Percentiles rank a stretch among this genome's conserved stretches.
Conservation (phyloP, 2,888 invertebrate genomes). For the Asteroscopus sphinx region DNA sequence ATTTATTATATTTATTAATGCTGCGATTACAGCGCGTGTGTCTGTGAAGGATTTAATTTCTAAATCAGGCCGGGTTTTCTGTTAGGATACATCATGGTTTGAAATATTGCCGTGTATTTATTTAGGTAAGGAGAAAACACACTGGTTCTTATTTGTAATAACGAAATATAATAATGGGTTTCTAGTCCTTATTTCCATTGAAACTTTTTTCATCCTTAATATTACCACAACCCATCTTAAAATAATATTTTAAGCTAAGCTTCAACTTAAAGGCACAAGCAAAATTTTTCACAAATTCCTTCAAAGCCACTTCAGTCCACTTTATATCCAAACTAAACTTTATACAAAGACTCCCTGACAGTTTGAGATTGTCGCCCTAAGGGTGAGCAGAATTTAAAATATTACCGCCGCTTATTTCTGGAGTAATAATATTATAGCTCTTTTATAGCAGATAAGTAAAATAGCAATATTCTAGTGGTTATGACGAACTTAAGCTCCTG, state of each 20-base stretch:
- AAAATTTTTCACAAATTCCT: slow-evolving; percentile 10
- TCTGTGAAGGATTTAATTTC: too few species aligned
- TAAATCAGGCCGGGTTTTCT: too few species aligned
- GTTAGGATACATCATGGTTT: too few species aligned
- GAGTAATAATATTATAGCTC: slow-evolving; percentile 36
- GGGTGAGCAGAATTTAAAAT: slow-evolving; percentile 68
- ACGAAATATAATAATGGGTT: too few species aligned
- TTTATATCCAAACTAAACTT: slow-evolving; percentile 62
- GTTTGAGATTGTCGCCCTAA: slow-evolving; percentile 68
- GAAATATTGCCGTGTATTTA: too few species aligned
- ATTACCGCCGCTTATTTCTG: slow-evolving; percentile 49
- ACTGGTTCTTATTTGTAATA: too few species aligned
- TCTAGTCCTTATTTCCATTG: too few species aligned
- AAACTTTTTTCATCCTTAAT: too few species aligned
- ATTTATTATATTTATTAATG: too few species aligned
- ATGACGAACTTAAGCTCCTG: slow-evolving; percentile 10
- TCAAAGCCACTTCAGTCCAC: slow-evolving; percentile 56
- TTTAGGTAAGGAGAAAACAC: too few species aligned
- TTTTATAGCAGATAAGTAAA: slow-evolving; percentile 23
- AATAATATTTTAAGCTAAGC: neutral
- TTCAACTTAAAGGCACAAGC: slow-evolving; percentile 7
- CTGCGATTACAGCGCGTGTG: too few species aligned
- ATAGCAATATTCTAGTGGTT: slow-evolving; percentile 10
- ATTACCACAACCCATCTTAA: neutral
- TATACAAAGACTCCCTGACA: slow-evolving; percentile 69